Percentiles rank a stretch among this genome's conserved stretches.
Evolutionary conservation across 2,113 vertebrate genomes (phyloP).

Genomic region (Hystrix cristata): DNA sequence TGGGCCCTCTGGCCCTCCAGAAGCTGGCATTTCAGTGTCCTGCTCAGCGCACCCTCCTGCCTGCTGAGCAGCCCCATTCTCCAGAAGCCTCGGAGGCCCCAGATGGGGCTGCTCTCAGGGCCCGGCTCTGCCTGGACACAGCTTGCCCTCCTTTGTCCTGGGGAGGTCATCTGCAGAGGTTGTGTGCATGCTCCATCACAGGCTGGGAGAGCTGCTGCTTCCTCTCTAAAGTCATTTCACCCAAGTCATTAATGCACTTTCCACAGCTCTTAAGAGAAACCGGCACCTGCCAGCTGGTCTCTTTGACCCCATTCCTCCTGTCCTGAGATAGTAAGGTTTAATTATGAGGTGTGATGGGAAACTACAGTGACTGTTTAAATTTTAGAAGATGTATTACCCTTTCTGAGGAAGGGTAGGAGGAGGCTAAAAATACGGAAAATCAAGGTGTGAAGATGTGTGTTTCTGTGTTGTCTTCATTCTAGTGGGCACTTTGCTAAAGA

Average conservation of each 20-base stretch:
- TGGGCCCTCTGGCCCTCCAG: background rate
- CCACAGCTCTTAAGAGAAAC: background rate
- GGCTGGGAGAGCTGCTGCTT: background rate
- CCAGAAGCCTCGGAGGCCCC: too few species aligned
- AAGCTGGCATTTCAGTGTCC: background rate
- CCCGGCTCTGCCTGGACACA: background rate
- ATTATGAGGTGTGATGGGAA: background rate
- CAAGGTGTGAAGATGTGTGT: rapidly evolving
- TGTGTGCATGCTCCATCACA: background rate
- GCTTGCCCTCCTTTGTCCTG: rapidly evolving
- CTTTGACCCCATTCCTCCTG: background rate
- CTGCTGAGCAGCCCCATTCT: background rate
- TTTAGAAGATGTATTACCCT: too few species aligned
- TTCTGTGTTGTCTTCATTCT: rapidly evolving
- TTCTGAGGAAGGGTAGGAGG: background rate
- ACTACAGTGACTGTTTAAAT: too few species aligned
- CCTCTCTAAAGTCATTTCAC: background rate
- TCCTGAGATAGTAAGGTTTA: background rate
- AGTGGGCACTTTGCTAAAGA: too few species aligned
- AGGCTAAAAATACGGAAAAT: background rate
- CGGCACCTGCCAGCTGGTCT: background rate
- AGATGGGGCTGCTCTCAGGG: too few species aligned
- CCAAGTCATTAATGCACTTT: background rate
- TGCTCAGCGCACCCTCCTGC: too few species aligned
- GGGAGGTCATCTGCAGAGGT: rapidly evolving